Conservation (phyloP, 2,113 vertebrate species). For the Myotis lucifugus region DNA sequence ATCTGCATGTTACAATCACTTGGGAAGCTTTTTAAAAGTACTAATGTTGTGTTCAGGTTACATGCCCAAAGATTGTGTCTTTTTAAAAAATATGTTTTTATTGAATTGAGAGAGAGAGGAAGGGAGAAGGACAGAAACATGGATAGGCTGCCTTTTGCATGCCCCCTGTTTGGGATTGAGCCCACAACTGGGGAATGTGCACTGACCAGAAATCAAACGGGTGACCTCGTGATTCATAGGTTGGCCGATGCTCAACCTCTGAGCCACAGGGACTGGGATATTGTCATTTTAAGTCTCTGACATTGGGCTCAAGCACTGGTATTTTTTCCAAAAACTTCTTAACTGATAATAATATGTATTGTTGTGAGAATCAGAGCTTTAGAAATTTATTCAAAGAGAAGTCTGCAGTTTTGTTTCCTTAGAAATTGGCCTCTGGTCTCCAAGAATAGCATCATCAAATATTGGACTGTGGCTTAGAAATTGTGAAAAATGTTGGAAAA, state of each 20-base stretch:
- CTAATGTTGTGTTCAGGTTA: background rate
- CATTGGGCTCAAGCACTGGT: background rate
- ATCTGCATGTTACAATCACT: background rate
- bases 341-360: background rate
- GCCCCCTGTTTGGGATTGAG: too few relatives aligned
- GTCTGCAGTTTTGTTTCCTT: background rate
- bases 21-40: background rate
- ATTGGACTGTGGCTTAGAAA: background rate
- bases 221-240: too few relatives aligned
- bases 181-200: too few relatives aligned
- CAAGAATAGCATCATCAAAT: background rate
- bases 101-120: too few relatives aligned
- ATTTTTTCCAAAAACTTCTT: background rate
- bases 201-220: too few relatives aligned
- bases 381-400: constrained; percentile 18
- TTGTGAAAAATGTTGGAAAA: constrained; percentile 24
- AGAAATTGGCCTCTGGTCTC: background rate
- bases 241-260: too few relatives aligned
- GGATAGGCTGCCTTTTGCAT: too few relatives aligned
- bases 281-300: background rate
- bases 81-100: too few relatives aligned
- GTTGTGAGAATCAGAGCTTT: background rate
- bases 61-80: background rate
- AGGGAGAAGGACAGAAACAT: too few relatives aligned
- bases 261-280: background rate